These are phyloP conservation scores for Phalacrocorax aristotelis DNA, from an alignment of 2,113 vertebrate genomes.

Conservation along the genomic window DNA sequence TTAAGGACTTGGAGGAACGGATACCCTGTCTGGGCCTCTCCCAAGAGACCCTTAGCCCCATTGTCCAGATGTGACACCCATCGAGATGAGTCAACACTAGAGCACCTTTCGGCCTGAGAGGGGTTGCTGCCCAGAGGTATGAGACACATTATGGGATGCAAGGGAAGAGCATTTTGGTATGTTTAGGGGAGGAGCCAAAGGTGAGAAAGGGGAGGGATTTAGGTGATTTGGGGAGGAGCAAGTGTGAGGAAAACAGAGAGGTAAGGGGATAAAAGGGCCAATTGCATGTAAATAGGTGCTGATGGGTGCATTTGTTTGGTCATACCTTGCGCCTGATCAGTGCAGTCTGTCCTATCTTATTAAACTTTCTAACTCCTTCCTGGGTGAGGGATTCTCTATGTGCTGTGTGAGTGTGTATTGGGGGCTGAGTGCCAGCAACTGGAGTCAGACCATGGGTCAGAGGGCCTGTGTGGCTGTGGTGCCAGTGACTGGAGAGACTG, in stretches of 20 bases:
- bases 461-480: background rate
- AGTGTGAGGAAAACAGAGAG: background rate
- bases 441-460: background rate
- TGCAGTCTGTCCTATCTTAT: background rate
- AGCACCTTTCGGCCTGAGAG: background rate
- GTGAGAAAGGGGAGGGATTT: background rate
- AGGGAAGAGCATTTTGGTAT: background rate
- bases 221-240: background rate
- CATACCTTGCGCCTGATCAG: background rate
- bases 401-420: background rate
- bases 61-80: background rate
- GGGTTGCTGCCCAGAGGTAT: background rate
- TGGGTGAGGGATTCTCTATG: background rate
- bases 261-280: background rate
- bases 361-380: background rate
- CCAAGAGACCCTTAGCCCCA: background rate
- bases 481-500: background rate
- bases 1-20: background rate
- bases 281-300: background rate
- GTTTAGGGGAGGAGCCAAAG: background rate
- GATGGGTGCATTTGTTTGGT: background rate
- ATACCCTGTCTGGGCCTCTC: background rate
- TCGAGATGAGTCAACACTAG: background rate
- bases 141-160: background rate
- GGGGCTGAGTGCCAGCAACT: background rate